Conservation (phyloP, 1,140 invertebrate genomes). For the Tetraneura akinire region DNA sequence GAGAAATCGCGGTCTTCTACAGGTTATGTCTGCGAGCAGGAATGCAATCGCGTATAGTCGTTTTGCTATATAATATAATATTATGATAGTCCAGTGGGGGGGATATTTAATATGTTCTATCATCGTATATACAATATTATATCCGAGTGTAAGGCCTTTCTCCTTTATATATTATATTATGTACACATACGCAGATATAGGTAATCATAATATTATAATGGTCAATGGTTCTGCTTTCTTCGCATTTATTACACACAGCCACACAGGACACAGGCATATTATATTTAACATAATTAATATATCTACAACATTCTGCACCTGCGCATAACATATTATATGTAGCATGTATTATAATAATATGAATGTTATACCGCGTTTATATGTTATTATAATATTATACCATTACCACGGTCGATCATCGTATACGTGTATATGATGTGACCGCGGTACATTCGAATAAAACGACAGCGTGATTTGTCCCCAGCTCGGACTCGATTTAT, state of each 20-base stretch:
- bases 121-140: not conserved
- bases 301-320: too few species aligned
- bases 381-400: too few species aligned
- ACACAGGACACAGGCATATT: too few species aligned
- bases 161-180: not conserved
- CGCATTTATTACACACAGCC: not conserved
- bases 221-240: slow-evolving; percentile 21
- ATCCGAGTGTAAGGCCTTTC: not conserved
- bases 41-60: not conserved
- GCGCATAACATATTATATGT: too few species aligned
- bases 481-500: too few species aligned
- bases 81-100: not conserved
- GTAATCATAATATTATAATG: not conserved
- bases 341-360: too few species aligned
- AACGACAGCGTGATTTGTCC: too few species aligned
- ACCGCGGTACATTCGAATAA: too few species aligned
- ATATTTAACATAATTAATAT: too few species aligned
- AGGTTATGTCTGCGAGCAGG: not conserved
- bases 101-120: slow-evolving; percentile 17
- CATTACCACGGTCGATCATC: too few species aligned
- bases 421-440: too few species aligned
- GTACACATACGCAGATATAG: not conserved
- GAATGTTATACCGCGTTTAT: too few species aligned
- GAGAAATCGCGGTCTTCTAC: slow-evolving; percentile 43
- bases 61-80: not conserved